Evolutionary conservation across 1,140 invertebrate genomes (phyloP).

Genomic region (Ephestia elutella): DNA sequence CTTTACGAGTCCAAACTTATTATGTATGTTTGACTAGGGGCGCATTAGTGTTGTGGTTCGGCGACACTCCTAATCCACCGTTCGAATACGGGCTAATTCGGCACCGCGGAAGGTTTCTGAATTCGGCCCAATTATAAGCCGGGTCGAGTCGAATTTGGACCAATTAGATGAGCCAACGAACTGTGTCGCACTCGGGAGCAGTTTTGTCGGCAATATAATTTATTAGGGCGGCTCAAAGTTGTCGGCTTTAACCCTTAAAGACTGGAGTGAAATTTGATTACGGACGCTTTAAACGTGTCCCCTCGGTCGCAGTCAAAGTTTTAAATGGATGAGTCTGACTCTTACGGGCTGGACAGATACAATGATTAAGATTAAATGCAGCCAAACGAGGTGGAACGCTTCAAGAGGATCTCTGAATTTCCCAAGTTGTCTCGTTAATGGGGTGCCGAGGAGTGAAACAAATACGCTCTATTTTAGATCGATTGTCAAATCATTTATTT

Average conservation of each 20-base stretch:
- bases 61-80: slow-evolving; percentile 45
- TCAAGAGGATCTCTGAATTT: slow-evolving; percentile 6
- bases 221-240: slow-evolving; percentile 69
- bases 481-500: slow-evolving; percentile 32
- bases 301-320: slow-evolving; percentile 50
- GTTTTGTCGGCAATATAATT: slow-evolving; percentile 73
- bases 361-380: slow-evolving; percentile 24
- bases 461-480: slow-evolving; percentile 19
- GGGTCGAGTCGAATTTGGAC: slow-evolving; percentile 65
- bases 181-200: slow-evolving; percentile 66
- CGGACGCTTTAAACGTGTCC: slow-evolving; percentile 59
- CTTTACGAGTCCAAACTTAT: slow-evolving; percentile 58
- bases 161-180: slow-evolving; percentile 71
- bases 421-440: slow-evolving; percentile 6
- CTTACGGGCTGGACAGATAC: slow-evolving; percentile 17
- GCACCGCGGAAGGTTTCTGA: slow-evolving; percentile 46
- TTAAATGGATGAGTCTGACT: slow-evolving; percentile 48
- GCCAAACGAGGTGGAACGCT: slow-evolving; percentile 15
- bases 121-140: slow-evolving; percentile 65
- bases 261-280: slow-evolving; percentile 72
- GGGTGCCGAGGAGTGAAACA: slow-evolving; percentile 20
- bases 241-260: slow-evolving; percentile 68
- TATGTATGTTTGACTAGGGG: slow-evolving; percentile 52
- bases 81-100: slow-evolving; percentile 63
- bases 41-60: slow-evolving; percentile 51